Percentiles rank a stretch among this genome's conserved stretches.
phyloP scores from a whole-genome alignment of 2,888 invertebrate genomes.

The Linnaemya tessellans region DNA sequence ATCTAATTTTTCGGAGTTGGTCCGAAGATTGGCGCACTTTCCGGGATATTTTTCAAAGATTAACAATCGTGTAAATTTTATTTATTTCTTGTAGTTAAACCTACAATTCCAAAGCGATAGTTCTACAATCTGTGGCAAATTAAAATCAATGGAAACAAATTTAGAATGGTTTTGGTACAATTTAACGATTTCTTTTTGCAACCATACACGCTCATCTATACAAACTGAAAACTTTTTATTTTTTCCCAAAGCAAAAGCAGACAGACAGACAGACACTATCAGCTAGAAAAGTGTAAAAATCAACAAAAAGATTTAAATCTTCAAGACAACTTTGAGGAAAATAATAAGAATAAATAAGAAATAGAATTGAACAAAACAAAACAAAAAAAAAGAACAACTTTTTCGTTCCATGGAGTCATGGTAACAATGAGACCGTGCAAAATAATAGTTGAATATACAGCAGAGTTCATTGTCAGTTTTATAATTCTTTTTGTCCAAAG shows the following conservation, averaged over 20 bases:
- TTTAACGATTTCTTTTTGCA: background rate
- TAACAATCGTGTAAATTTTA: background rate
- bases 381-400: slow-evolving; percentile 37
- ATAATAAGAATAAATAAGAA: slow-evolving; percentile 16
- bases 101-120: background rate
- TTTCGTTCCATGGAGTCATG: slow-evolving; percentile 22
- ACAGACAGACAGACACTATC: slow-evolving; percentile 24
- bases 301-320: slow-evolving; percentile 64
- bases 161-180: background rate
- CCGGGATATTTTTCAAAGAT: no score
- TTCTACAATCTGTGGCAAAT: background rate
- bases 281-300: slow-evolving; percentile 66
- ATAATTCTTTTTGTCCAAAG: slow-evolving; percentile 10
- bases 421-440: slow-evolving; percentile 26
- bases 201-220: background rate
- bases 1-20: no score
- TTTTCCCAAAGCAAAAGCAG: slow-evolving; percentile 11
- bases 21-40: no score
- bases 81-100: no score
- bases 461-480: slow-evolving; percentile 64
- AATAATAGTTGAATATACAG: slow-evolving; percentile 39
- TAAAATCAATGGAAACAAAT: background rate
- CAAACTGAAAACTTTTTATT: slow-evolving; percentile 21
- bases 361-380: slow-evolving; percentile 11
- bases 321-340: slow-evolving; percentile 30